phyloP scores from a whole-genome alignment of 2,888 invertebrate genomes.

The Acleris laterana region DNA sequence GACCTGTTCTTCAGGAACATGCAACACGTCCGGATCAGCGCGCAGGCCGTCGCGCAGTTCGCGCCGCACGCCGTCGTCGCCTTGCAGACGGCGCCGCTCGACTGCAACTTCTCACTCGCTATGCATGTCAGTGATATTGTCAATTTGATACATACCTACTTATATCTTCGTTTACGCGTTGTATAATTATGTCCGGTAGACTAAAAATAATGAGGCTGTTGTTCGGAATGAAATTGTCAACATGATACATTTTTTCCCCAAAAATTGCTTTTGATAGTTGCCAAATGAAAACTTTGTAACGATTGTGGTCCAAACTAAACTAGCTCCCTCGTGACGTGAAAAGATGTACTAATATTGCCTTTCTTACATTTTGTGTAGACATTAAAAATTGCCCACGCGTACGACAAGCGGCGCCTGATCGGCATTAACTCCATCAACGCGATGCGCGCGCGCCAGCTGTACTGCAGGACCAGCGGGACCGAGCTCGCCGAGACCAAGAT shows the following conservation, averaged over 20 bases:
- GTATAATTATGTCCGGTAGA: too few relatives aligned
- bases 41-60: slow-evolving; percentile 66
- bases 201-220: too few relatives aligned
- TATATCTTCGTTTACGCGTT: too few relatives aligned
- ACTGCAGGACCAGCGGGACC: slow-evolving; percentile 58
- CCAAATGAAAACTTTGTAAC: too few relatives aligned
- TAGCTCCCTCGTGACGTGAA: not conserved
- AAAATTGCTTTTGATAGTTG: too few relatives aligned
- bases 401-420: slow-evolving; percentile 64
- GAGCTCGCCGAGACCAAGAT: slow-evolving; percentile 55
- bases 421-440: slow-evolving; percentile 72
- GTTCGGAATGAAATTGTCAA: too few relatives aligned
- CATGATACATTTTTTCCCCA: too few relatives aligned
- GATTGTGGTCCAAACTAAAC: too few relatives aligned
- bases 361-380: slow-evolving; percentile 52
- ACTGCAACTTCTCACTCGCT: slow-evolving; percentile 70
- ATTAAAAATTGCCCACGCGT: slow-evolving; percentile 53
- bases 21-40: slow-evolving; percentile 63
- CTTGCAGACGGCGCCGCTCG: slow-evolving; percentile 74
- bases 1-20: slow-evolving; percentile 72
- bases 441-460: slow-evolving; percentile 77
- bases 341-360: not conserved
- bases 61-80: slow-evolving; percentile 70
- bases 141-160: not conserved
- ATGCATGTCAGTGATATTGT: slow-evolving; percentile 60